Evolutionary conservation across 1,140 invertebrate species (phyloP), one percentile per base, ranked within the genome.

Genomic region (Drosophila kanapiae): DNA sequence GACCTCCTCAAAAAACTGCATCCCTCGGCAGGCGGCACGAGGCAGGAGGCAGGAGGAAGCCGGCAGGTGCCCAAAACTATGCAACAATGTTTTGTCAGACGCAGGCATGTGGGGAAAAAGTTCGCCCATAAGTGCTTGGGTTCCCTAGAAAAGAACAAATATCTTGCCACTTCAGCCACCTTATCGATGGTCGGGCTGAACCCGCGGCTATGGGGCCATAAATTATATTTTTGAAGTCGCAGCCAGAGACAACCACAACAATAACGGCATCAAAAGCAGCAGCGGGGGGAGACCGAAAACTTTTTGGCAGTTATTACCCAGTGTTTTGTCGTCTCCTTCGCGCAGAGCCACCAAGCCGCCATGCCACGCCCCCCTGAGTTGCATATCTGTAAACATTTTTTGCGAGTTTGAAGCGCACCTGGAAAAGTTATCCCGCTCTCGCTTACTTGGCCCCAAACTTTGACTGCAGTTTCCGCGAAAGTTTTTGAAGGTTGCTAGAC

Each of bases 331-430:
- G 70, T 69, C 84, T 45, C 56, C 14, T 27, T 35, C 23, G 5
- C 51, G 23, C 49, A 33, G 49, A 18, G 49, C 11, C 51, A 13
- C 45, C 23, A 3, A 23, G 23, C 23, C 23, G 3, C 23, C 23
- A 23, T 23, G 23, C 23, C 23, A 23, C 23, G 23, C 23, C 23
- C 45, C 33, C 47, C 43, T 48, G 42, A 67, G 58, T 61, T 78
- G 80, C 83, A 88, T 87, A 87, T 88, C 85, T 82, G 85, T 90
- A 90, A 88, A 88, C 85, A 88, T 85, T 90, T 88, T 86, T 88
- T 77, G 53, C 78, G 78, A 81, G 69, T 87, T 86, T 87, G 71
- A 69, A 83, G 76, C 84, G 68, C 80, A 88, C 84, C 85, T 90
- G 84, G 78, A 88, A 87, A 80, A 84, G 75, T 75, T 88, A 29